phyloP scores from a whole-genome alignment of 2,113 vertebrate genomes.

The Theristicus caerulescens region DNA sequence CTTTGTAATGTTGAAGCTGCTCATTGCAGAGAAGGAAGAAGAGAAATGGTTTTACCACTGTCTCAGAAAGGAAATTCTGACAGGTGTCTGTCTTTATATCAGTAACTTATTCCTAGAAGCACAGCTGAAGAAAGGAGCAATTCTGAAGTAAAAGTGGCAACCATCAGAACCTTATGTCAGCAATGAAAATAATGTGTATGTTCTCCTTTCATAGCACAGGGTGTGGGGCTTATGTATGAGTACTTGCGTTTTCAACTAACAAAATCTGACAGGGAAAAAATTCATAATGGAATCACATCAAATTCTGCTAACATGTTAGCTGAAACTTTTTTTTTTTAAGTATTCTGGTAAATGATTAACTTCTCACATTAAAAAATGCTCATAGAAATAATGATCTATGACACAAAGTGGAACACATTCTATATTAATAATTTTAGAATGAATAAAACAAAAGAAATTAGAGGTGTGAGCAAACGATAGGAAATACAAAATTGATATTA shows the following conservation, averaged over 20 bases:
- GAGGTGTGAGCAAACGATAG: neutral
- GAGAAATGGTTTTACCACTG: neutral
- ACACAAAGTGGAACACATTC: neutral
- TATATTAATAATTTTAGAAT: neutral
- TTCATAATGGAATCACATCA: neutral
- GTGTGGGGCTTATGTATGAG: neutral
- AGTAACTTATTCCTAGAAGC: neutral
- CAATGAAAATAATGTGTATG: neutral
- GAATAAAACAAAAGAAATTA: neutral
- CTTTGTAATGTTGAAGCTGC: neutral
- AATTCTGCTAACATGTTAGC: neutral
- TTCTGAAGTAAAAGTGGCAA: neutral
- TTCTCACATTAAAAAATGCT: neutral
- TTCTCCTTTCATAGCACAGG: neutral
- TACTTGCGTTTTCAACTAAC: neutral
- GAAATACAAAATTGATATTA: neutral
- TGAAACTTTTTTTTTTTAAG: neutral
- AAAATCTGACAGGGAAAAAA: neutral
- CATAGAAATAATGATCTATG: neutral
- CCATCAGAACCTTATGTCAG: neutral
- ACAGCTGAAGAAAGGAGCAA: neutral
- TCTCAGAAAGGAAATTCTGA: neutral
- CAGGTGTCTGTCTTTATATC: neutral
- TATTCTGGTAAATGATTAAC: neutral
- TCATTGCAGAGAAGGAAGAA: neutral